A percentile compares a stretch with the other conserved stretches of the same genome.
Evolutionary conservation across 2,113 vertebrate species (phyloP).

Genomic region (Motacilla alba): DNA sequence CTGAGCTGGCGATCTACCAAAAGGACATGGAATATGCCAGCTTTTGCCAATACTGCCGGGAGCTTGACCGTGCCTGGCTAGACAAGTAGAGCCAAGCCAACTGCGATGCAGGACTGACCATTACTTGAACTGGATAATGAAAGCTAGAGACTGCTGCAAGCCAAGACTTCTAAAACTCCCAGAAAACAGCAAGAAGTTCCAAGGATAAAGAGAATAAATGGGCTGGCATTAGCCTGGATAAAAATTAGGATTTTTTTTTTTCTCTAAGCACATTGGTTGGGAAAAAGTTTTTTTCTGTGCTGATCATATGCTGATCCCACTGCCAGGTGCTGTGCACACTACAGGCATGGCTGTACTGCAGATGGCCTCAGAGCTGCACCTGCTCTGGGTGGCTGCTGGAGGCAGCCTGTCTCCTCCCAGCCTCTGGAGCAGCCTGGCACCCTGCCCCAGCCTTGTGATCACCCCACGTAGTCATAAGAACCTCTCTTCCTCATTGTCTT

Average conservation of each 20-base stretch:
- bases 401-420: background rate
- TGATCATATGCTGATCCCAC: background rate
- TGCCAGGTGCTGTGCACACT: background rate
- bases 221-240: background rate
- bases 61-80: background rate
- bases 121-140: background rate
- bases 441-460: background rate
- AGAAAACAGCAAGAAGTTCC: background rate
- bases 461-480: accelerated
- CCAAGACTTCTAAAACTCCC: background rate
- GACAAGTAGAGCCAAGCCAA: background rate
- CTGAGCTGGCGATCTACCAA: background rate
- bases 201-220: background rate
- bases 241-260: background rate
- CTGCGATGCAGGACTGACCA: accelerated
- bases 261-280: background rate
- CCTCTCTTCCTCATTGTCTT: background rate
- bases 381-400: background rate
- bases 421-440: background rate
- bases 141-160: background rate
- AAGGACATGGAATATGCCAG: background rate
- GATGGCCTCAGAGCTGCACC: background rate
- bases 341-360: background rate
- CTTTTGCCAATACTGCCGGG: background rate
- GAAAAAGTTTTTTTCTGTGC: background rate